phyloP scores from a whole-genome alignment of 2,113 vertebrate genomes.

The Rousettus leschenaultii region DNA sequence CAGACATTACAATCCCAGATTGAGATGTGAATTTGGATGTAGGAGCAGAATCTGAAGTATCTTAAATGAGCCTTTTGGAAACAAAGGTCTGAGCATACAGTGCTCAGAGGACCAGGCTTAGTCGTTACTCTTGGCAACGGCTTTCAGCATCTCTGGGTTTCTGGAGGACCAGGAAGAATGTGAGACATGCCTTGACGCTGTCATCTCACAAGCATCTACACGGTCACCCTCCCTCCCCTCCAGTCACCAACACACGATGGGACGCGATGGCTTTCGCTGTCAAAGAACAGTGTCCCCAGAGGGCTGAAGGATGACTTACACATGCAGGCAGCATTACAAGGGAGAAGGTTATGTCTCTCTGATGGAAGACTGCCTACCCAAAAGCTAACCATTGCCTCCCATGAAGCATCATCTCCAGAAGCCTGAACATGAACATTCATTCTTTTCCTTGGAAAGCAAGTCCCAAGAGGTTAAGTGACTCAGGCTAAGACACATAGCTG shows the following conservation, averaged over 20 bases:
- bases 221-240: too few relatives aligned
- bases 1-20: accelerated
- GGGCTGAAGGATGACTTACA: not conserved
- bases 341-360: too few relatives aligned
- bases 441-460: not conserved
- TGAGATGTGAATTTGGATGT: too few relatives aligned
- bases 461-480: not conserved
- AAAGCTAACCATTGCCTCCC: not conserved
- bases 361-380: accelerated
- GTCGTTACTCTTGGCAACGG: not conserved
- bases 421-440: not conserved
- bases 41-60: accelerated
- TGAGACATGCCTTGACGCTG: not conserved
- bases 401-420: not conserved
- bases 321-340: accelerated
- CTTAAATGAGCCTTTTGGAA: not conserved
- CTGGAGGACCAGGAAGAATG: not conserved
- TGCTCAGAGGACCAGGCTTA: accelerated
- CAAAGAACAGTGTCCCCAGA: accelerated
- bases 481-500: not conserved
- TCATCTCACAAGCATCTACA: not conserved
- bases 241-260: not conserved
- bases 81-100: not conserved
- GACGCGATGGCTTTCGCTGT: not conserved
- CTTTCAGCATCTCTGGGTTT: accelerated